Evolutionary conservation across 2,888 invertebrate species (phyloP).

Genomic region (Elegia similella): DNA sequence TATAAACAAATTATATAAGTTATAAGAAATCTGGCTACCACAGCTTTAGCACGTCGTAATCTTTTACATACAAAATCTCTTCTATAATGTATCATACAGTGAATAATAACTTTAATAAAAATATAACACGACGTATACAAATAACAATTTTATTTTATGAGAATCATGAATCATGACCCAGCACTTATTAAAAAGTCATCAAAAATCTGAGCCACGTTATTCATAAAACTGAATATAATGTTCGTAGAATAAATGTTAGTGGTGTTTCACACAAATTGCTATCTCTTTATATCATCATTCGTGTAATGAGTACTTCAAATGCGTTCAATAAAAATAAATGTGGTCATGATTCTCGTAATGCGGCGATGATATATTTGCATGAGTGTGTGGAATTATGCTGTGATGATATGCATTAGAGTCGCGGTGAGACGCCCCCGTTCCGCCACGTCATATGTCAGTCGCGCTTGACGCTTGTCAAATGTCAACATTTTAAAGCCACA

Average conservation of each 20-base stretch:
- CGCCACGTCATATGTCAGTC: slow-evolving; percentile 47
- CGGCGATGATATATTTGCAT: slow-evolving; percentile 30
- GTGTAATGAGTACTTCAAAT: background rate
- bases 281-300: background rate
- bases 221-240: slow-evolving; percentile 1
- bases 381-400: slow-evolving; percentile 12
- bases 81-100: background rate
- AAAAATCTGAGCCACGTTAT: background rate
- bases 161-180: background rate
- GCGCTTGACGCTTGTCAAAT: slow-evolving; percentile 67
- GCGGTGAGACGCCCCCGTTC: slow-evolving; percentile 24
- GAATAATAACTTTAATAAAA: background rate
- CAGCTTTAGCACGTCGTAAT: no score
- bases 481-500: slow-evolving; percentile 66
- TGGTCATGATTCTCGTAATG: slow-evolving; percentile 12
- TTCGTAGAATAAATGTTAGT: background rate
- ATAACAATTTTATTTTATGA: background rate
- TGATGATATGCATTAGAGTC: slow-evolving; percentile 18
- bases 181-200: slow-evolving; percentile 1
- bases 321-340: slow-evolving; percentile 12
- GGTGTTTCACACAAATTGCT: background rate
- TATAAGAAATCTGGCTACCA: no score
- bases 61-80: no score
- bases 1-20: no score
- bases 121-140: background rate